Percentiles rank a stretch among this genome's conserved stretches.
phyloP scores from a whole-genome alignment of 1,140 invertebrate genomes.

The Harpegnathos saltator region DNA sequence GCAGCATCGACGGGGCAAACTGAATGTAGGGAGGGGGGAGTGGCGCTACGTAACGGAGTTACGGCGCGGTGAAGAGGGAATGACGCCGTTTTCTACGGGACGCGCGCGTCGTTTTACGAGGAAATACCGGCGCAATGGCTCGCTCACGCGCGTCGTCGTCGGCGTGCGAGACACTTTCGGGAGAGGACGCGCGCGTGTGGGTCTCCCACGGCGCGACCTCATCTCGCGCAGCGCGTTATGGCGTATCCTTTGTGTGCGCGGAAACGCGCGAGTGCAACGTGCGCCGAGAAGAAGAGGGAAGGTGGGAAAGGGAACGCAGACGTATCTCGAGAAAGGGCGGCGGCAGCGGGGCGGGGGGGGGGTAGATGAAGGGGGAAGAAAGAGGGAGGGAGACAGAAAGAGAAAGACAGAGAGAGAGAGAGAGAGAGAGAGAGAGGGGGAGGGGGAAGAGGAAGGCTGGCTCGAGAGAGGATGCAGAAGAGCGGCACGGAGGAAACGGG shows the following conservation, averaged over 20 bases:
- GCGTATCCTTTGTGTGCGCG: conserved; percentile 36
- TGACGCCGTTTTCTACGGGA: background rate
- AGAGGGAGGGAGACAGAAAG: background rate
- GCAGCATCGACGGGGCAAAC: no score
- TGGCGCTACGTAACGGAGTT: no score
- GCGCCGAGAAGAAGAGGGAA: no score
- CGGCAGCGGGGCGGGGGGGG: no score
- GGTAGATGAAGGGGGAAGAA: background rate
- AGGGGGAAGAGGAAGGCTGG: background rate
- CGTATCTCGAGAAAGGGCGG: background rate
- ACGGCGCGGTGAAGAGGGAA: background rate
- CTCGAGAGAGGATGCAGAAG: conserved; percentile 40
- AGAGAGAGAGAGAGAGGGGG: background rate
- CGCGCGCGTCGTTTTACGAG: background rate
- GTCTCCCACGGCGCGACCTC: conserved; percentile 15
- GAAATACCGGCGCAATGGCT: conserved; percentile 12
- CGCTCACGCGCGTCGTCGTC: background rate
- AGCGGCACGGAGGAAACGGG: conserved; percentile 4
- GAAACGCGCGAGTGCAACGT: conserved; percentile 24
- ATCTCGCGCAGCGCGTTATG: conserved; percentile 36
- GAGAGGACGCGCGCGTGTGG: background rate
- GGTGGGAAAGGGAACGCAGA: background rate
- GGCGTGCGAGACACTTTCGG: conserved; percentile 4
- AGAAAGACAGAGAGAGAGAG: background rate
- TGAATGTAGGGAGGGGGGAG: no score